Conservation (phyloP, 2,113 vertebrate species). For the Tylochromis polylepis region DNA sequence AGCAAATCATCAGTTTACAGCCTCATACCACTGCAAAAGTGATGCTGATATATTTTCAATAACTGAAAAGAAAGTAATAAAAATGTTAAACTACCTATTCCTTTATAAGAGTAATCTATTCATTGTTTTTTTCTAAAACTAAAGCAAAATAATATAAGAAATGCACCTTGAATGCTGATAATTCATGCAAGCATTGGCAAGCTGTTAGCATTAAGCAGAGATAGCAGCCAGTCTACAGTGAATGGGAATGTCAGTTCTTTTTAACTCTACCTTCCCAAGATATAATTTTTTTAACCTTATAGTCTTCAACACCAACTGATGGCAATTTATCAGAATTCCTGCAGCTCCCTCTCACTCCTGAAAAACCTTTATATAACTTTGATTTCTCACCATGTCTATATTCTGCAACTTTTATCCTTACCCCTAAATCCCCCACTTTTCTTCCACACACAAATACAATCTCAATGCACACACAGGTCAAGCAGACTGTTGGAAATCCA, state of each 20-base stretch:
- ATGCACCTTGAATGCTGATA: not conserved
- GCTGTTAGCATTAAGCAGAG: too few species aligned
- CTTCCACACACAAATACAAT: not conserved
- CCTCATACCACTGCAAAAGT: not conserved
- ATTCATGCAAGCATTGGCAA: not conserved
- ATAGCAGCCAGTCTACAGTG: not conserved
- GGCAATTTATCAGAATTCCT: not conserved
- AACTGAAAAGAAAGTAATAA: not conserved
- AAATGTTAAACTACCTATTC: not conserved
- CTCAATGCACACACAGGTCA: conserved; percentile 8
- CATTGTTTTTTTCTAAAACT: not conserved
- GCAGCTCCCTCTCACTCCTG: not conserved
- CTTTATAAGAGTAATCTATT: not conserved
- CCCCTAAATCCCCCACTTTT: not conserved
- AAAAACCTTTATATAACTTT: not conserved
- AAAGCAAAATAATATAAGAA: not conserved
- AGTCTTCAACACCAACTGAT: not conserved
- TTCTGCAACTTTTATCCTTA: not conserved
- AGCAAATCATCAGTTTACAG: not conserved
- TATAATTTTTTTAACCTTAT: not conserved
- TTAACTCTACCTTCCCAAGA: not conserved
- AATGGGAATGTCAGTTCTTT: not conserved
- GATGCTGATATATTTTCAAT: not conserved
- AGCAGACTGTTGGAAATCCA: conserved; percentile 50
- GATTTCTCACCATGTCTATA: not conserved